Percentiles rank a stretch among this genome's conserved stretches.
Evolutionary conservation across 2,113 vertebrate genomes (phyloP).

Genomic region (Lepidothrix coronata): DNA sequence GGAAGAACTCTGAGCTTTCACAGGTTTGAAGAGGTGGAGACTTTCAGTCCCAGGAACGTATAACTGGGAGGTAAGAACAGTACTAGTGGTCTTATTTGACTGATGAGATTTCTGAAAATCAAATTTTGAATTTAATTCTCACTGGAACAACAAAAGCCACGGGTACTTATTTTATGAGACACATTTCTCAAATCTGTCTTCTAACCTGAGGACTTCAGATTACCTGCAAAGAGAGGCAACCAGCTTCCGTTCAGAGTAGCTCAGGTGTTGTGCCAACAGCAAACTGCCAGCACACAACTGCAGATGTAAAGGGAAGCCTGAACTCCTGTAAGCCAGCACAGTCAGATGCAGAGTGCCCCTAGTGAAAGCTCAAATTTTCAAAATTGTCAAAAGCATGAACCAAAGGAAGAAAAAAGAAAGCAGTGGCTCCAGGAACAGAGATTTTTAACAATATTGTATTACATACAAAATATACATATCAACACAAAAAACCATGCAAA

Average conservation of each 20-base stretch:
- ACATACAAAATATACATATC: not conserved
- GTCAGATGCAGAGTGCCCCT: not conserved
- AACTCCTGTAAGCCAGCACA: not conserved
- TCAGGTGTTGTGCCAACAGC: not conserved
- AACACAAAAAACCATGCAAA: not conserved
- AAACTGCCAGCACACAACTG: not conserved
- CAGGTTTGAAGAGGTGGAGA: not conserved
- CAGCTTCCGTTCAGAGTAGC: not conserved
- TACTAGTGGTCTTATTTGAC: not conserved
- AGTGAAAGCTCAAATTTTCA: not conserved
- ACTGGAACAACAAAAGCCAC: constrained; percentile 2
- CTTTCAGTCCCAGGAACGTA: not conserved
- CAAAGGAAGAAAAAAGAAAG: not conserved
- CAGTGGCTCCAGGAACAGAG: not conserved
- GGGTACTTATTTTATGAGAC: not conserved
- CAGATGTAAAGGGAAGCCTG: not conserved
- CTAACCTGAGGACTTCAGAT: not conserved
- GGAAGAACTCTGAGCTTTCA: not conserved
- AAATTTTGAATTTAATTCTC: not conserved
- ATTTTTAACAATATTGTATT: not conserved
- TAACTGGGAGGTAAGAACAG: not conserved
- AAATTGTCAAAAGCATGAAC: not conserved
- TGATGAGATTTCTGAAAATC: not conserved
- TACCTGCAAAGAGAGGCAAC: not conserved
- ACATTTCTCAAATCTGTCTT: not conserved